Evolutionary conservation across 2,797 vertebrate species (phyloP), one percentile per base, ranked within the genome.

Genomic region (Liasis olivaceus): DNA sequence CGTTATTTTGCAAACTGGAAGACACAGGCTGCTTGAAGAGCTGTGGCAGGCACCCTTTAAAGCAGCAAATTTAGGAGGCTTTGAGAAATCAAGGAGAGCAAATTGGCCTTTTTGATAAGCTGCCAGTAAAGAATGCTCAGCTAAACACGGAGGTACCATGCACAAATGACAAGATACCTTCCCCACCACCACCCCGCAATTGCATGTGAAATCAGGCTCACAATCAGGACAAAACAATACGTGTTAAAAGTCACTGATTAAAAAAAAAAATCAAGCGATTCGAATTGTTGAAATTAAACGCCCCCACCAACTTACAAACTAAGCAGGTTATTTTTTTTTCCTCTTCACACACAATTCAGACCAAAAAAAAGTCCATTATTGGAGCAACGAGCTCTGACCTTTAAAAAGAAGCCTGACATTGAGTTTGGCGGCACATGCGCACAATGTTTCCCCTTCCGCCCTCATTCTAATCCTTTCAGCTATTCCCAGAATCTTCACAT

Each of bases 341-440:
- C 60, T 58, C 85, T 88, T 63, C 31, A 20, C 47, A 12, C 72
- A 20, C 26, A 72, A 24, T 90, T 84, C 69, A 47, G 88, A 36
- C 69, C 54, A 22, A 36, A 20, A 54, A 62, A 17, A 58, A 90
- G 36, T 26, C 66, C 59, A 84, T 17, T 31, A 28, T 56, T n/a
- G 51, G n/a, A 81, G 89, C 24, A 84, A 56, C 24, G 56, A 66
- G 31, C 94, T 94, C 96, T 97, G 96, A 97, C 97, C 97, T 97
- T 96, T 62, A 91, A 95, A 94, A 26, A 89, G 92, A 86, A 26
- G 60, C 85, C 91, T 96, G 96, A 96, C 96, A 96, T 96, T 97
- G 96, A 94, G 2, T 24, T 84, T 47, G 72, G 12, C 42, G 12
- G 28, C 84, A 58, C 89, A 87, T 87, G 92, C 89, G 63, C 56